Conservation (phyloP, 2,888 invertebrate species). For the Leptopterna dolabrata region DNA sequence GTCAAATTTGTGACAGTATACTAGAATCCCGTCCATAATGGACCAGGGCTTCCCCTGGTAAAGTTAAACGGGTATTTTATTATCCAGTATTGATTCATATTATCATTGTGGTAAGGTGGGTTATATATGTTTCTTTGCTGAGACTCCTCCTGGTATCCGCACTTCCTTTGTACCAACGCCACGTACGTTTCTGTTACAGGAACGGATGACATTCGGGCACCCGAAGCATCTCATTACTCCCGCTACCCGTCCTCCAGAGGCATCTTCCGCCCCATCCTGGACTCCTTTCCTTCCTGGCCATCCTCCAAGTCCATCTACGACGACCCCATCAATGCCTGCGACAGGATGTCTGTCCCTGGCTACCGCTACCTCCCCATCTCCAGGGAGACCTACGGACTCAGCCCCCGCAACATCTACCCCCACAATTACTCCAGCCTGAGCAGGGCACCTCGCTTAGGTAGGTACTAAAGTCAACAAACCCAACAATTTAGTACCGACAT, state of each 20-base stretch:
- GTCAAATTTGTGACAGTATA: no score
- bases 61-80: no score
- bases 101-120: no score
- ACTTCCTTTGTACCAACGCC: not conserved
- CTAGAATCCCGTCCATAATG: no score
- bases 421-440: slow-evolving; percentile 75
- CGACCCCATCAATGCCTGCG: slow-evolving; percentile 82
- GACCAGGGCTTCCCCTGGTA: no score
- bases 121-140: no score
- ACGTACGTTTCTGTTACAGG: slow-evolving; percentile 69
- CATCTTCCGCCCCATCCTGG: slow-evolving; percentile 72
- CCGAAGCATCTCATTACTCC: slow-evolving; percentile 71
- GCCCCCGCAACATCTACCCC: slow-evolving; percentile 87
- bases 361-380: slow-evolving; percentile 92
- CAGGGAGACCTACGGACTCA: slow-evolving; percentile 90
- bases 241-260: slow-evolving; percentile 68
- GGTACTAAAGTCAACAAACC: slow-evolving; percentile 69
- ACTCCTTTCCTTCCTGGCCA: slow-evolving; percentile 78
- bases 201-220: slow-evolving; percentile 91
- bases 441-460: slow-evolving; percentile 77
- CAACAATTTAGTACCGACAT: slow-evolving; percentile 14
- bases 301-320: slow-evolving; percentile 89
- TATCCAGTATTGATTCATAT: no score
- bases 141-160: no score
- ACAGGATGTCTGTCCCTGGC: slow-evolving; percentile 87